These are phyloP conservation scores for Herminia tarsipennalis DNA, from an alignment of 2,888 invertebrate species.

Conservation along the genomic window DNA sequence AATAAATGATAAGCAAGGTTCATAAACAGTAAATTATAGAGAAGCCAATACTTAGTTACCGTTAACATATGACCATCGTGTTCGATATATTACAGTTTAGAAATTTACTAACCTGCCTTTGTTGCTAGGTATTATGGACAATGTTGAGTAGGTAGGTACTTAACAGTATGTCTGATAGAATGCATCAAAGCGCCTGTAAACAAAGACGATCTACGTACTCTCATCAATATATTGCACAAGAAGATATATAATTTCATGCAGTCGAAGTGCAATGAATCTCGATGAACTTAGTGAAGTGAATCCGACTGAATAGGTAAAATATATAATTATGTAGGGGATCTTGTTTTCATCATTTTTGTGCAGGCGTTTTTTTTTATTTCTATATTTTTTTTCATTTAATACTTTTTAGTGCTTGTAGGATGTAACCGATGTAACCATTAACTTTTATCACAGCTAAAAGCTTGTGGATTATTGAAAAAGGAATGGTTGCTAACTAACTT, in stretches of 20 bases:
- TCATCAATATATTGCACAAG: background rate
- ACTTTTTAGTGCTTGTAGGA: too few species aligned
- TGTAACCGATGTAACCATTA: too few species aligned
- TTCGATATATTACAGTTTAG: background rate
- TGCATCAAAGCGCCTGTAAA: background rate
- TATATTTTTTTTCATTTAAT: too few species aligned
- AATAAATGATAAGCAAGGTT: background rate
- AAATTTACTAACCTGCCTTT: background rate
- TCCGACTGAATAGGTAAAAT: too few species aligned
- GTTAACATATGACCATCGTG: background rate
- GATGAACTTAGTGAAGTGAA: background rate
- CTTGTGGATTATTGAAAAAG: too few species aligned
- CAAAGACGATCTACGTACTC: background rate
- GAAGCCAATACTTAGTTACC: background rate
- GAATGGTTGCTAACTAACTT: too few species aligned
- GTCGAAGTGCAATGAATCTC: background rate
- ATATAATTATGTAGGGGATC: too few species aligned
- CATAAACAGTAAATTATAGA: constrained; percentile 14
- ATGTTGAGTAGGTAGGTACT: background rate
- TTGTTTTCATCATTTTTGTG: too few species aligned
- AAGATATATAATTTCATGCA: too few species aligned
- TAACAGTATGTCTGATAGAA: constrained; percentile 9
- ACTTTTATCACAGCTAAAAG: too few species aligned
- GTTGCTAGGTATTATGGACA: background rate
- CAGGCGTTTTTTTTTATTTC: too few species aligned